Percentiles rank a stretch among this genome's conserved stretches.
Evolutionary conservation across 2,797 vertebrate species (phyloP).

Genomic region (Anas georgica): DNA sequence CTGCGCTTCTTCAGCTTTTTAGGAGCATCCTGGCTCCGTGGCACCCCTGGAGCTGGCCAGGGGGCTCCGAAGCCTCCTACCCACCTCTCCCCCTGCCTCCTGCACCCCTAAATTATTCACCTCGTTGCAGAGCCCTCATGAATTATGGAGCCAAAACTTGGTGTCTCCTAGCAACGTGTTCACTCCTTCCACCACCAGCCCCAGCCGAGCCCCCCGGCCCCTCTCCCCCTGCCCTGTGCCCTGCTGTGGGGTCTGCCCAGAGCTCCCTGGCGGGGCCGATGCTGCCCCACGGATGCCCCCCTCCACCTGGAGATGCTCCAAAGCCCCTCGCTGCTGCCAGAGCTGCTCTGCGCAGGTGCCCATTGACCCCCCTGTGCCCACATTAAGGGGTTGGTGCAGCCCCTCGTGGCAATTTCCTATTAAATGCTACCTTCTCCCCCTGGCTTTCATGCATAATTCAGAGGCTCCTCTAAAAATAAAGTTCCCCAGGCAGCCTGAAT

Average conservation of each 20-base stretch:
- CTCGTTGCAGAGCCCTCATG: conserved; percentile 13
- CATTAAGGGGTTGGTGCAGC: neutral
- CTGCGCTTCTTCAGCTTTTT: neutral
- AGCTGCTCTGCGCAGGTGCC: neutral
- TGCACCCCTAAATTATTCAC: conserved; percentile 19
- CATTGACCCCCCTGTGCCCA: neutral
- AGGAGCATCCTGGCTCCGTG: neutral
- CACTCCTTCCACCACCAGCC: neutral
- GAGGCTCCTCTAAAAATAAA: conserved; percentile 61
- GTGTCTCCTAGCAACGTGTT: conserved; percentile 60
- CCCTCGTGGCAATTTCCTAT: neutral
- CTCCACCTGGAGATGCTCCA: neutral
- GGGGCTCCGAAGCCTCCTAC: neutral
- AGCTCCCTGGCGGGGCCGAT: neutral
- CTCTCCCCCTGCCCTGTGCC: neutral
- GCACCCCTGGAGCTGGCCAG: neutral
- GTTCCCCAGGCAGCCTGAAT: conserved; percentile 14
- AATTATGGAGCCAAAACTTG: conserved; percentile 53
- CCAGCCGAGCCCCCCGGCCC: neutral
- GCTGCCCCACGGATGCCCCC: neutral
- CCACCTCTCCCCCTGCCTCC: neutral
- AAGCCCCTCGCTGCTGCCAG: neutral
- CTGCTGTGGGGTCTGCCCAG: neutral
- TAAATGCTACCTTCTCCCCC: conserved; percentile 17
- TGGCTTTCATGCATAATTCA: conserved; percentile 57